Evolutionary conservation across 2,888 invertebrate species (phyloP).

Genomic region (Penaeus monodon): DNA sequence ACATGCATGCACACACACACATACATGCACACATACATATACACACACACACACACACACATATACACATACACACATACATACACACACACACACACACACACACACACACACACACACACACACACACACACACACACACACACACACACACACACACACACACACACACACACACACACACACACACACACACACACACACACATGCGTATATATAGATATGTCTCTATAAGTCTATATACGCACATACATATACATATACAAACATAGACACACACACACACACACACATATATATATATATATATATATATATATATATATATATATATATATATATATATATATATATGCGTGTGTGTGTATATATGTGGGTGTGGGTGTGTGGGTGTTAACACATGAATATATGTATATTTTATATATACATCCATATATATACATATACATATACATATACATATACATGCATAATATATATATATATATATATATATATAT

Average conservation of each 20-base stretch:
- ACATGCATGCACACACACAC: neutral
- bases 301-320: conserved; percentile 14
- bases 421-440: too few species aligned
- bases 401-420: neutral
- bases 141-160: neutral
- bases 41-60: neutral
- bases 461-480: too few species aligned
- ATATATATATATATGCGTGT: neutral
- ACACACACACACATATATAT: neutral
- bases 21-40: neutral
- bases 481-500: too few species aligned
- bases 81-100: neutral
- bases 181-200: neutral
- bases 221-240: too few species aligned
- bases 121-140: neutral
- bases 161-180: neutral
- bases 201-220: neutral
- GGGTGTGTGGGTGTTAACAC: neutral
- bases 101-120: neutral
- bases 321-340: conserved; percentile 8
- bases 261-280: neutral
- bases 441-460: too few species aligned
- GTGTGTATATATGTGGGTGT: neutral
- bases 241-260: neutral
- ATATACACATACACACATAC: too few species aligned